Percentiles rank a stretch among this genome's conserved stretches.
phyloP scores from a whole-genome alignment of 2,113 vertebrate genomes.

The Ammodytes dubius region DNA sequence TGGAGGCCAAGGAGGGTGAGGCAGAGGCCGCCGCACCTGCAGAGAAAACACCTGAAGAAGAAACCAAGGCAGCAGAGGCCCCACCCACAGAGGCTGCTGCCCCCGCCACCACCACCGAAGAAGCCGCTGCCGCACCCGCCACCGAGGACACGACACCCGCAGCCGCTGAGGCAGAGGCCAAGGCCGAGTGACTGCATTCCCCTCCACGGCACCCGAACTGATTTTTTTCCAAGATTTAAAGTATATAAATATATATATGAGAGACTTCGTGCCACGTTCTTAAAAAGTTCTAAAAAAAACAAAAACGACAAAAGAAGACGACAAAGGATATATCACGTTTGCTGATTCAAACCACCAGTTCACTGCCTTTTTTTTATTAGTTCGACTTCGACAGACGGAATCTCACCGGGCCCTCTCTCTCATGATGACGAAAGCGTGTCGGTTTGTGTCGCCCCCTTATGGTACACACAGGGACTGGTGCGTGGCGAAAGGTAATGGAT shows the following conservation, averaged over 20 bases:
- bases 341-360: slow-evolving; percentile 84
- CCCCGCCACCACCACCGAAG: slow-evolving; percentile 66
- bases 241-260: slow-evolving; percentile 88
- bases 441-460: slow-evolving; percentile 69
- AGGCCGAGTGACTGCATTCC: slow-evolving; percentile 87
- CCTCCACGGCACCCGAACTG: slow-evolving; percentile 79
- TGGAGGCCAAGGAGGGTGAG: slow-evolving; percentile 70
- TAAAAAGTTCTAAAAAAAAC: slow-evolving; percentile 84
- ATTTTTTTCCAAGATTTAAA: slow-evolving; percentile 85
- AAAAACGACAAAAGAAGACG: slow-evolving; percentile 81
- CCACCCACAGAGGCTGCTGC: slow-evolving; percentile 76
- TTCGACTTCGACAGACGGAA: slow-evolving; percentile 74
- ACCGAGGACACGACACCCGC: slow-evolving; percentile 82
- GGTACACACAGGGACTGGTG: slow-evolving; percentile 74
- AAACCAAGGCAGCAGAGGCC: slow-evolving; percentile 74
- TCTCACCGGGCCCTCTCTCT: slow-evolving; percentile 73
- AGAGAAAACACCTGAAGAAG: slow-evolving; percentile 66
- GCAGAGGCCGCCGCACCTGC: slow-evolving; percentile 36
- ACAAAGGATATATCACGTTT: slow-evolving; percentile 82
- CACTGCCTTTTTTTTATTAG: slow-evolving; percentile 82
- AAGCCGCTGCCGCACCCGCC: slow-evolving; percentile 53
- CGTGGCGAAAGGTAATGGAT: slow-evolving; percentile 68
- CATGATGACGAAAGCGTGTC: slow-evolving; percentile 53
- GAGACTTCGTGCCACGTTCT: slow-evolving; percentile 86
- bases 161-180: slow-evolving; percentile 81